Evolutionary conservation across 1,140 invertebrate genomes (phyloP).

Genomic region (Drosophila bocqueti): DNA sequence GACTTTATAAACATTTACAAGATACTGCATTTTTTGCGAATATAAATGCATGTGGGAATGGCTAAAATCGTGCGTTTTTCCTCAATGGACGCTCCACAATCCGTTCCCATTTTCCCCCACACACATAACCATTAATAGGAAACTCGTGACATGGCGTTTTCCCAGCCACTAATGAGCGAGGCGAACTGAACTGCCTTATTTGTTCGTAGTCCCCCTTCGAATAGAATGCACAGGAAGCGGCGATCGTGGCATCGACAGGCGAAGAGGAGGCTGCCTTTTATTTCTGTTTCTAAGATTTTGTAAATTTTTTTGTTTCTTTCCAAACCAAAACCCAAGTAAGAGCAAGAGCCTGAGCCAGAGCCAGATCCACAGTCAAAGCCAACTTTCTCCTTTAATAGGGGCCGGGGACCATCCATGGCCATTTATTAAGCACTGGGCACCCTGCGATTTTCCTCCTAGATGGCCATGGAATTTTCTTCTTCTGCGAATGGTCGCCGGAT

Average conservation of each 20-base stretch:
- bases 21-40: constrained; percentile 1
- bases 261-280: constrained; percentile 28
- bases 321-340: constrained; percentile 6
- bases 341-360: constrained; percentile 6
- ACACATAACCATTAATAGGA: constrained; percentile 52
- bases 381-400: constrained; percentile 71
- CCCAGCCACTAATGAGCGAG: constrained; percentile 67
- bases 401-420: constrained; percentile 37
- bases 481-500: constrained; percentile 36
- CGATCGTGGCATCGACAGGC: constrained; percentile 24
- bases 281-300: constrained; percentile 37
- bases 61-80: constrained; percentile 44
- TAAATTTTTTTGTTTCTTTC: neutral
- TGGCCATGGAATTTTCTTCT: constrained; percentile 35
- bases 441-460: constrained; percentile 34
- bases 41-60: constrained; percentile 7
- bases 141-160: constrained; percentile 74
- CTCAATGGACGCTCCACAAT: constrained; percentile 44
- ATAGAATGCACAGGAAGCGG: constrained; percentile 47
- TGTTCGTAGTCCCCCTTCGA: constrained; percentile 39
- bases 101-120: constrained; percentile 19
- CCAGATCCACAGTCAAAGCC: constrained; percentile 2
- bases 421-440: constrained; percentile 50
- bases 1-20: neutral
- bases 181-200: constrained; percentile 56